These are phyloP conservation scores for Brachionus asplanchnoidis DNA, from an alignment of 1,140 invertebrate species.

Conservation along the genomic window DNA sequence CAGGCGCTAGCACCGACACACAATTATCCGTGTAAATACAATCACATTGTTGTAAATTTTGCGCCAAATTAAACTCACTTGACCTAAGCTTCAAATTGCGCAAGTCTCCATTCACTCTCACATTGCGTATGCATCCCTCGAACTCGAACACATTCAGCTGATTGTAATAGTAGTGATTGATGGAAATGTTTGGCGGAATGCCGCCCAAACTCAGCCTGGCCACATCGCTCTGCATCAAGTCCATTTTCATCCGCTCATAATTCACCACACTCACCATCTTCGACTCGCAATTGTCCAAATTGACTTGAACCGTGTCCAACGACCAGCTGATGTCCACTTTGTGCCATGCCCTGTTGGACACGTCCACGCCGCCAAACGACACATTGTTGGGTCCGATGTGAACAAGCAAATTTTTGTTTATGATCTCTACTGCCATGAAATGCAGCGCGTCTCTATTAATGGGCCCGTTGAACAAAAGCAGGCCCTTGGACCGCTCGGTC, in stretches of 20 bases:
- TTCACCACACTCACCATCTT: background rate
- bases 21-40: conserved; percentile 21
- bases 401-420: background rate
- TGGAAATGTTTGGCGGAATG: conserved; percentile 20
- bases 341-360: conserved; percentile 6
- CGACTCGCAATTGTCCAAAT: conserved; percentile 17
- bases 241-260: conserved; percentile 16
- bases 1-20: background rate
- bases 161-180: conserved; percentile 39
- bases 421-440: conserved; percentile 29
- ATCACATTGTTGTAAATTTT: conserved; percentile 37
- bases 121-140: conserved; percentile 22
- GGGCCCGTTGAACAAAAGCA: conserved; percentile 16
- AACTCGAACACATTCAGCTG: conserved; percentile 37
- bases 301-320: background rate
- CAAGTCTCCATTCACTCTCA: conserved; percentile 32
- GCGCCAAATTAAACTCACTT: background rate
- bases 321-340: conserved; percentile 30
- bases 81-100: background rate
- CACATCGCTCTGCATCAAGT: background rate
- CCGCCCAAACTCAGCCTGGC: conserved; percentile 1
- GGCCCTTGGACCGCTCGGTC: background rate
- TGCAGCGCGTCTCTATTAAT: conserved; percentile 11
- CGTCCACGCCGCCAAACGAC: background rate
- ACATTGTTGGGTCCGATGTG: conserved; percentile 12